Percentiles rank a stretch among this genome's conserved stretches.
phyloP scores from a whole-genome alignment of 2,888 invertebrate genomes.

The Sarcophaga rosellei region DNA sequence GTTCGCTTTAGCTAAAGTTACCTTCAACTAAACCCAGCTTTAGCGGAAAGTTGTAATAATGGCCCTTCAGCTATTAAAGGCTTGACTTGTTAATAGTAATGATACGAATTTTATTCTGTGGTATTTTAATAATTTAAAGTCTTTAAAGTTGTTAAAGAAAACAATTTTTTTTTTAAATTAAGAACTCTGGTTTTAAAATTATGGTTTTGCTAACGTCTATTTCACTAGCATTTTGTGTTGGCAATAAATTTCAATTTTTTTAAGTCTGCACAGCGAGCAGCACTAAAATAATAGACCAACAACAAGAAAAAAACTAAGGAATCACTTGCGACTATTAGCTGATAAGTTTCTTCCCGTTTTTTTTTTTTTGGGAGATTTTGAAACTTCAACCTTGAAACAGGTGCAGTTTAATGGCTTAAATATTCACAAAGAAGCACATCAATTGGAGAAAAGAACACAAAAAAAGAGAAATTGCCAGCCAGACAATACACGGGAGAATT shows the following conservation, averaged over 20 bases:
- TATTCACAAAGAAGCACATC: conserved; percentile 16
- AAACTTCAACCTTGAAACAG: conserved; percentile 7
- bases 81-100: no score
- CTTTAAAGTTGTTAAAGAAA: no score
- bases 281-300: neutral
- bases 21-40: no score
- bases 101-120: no score
- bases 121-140: no score
- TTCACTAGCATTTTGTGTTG: neutral
- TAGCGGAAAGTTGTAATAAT: no score
- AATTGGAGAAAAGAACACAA: no score
- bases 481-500: conserved; percentile 27
- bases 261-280: neutral
- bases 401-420: conserved; percentile 36
- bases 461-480: neutral
- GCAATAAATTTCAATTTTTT: neutral
- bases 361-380: neutral
- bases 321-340: neutral
- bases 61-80: no score
- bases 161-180: no score
- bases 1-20: no score
- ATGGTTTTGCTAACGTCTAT: neutral
- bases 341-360: neutral
- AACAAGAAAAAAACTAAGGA: neutral
- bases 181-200: no score